Evolutionary conservation across 2,797 vertebrate species (phyloP).

Genomic region (Neosalanx taihuensis): DNA sequence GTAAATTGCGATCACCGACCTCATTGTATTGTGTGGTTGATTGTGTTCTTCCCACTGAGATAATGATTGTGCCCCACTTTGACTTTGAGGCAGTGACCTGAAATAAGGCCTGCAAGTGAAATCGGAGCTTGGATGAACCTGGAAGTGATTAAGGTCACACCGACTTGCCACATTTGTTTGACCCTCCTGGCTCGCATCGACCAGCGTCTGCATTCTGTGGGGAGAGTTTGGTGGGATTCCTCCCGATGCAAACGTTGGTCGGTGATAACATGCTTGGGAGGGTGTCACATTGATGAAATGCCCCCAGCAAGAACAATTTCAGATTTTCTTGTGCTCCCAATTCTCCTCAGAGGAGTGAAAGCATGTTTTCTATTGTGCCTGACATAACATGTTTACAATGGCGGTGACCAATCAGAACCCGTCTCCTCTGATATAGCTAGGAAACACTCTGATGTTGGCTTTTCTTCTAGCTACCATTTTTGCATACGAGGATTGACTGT

Average conservation of each 20-base stretch:
- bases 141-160: conserved; percentile 80
- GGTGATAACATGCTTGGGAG: conserved; percentile 47
- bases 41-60: conserved; percentile 76
- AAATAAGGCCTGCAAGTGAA: conserved; percentile 79
- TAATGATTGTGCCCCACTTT: conserved; percentile 81
- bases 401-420: conserved; percentile 25
- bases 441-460: conserved; percentile 6
- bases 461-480: not conserved
- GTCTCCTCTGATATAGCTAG: conserved; percentile 6
- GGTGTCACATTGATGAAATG: conserved; percentile 55
- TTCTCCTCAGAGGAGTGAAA: conserved; percentile 31
- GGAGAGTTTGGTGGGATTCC: conserved; percentile 63
- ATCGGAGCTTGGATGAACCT: conserved; percentile 74
- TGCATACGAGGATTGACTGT: not conserved
- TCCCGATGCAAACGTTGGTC: conserved; percentile 58
- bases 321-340: conserved; percentile 22
- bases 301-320: conserved; percentile 24
- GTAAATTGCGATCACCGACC: conserved; percentile 72
- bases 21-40: conserved; percentile 80
- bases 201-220: conserved; percentile 59
- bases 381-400: conserved; percentile 25
- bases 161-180: conserved; percentile 74
- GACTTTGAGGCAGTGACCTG: conserved; percentile 81
- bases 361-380: conserved; percentile 17
- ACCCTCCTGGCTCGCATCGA: conserved; percentile 65